These are phyloP conservation scores for Hymenopus coronatus DNA, from an alignment of 2,888 invertebrate genomes.

Conservation along the genomic window DNA sequence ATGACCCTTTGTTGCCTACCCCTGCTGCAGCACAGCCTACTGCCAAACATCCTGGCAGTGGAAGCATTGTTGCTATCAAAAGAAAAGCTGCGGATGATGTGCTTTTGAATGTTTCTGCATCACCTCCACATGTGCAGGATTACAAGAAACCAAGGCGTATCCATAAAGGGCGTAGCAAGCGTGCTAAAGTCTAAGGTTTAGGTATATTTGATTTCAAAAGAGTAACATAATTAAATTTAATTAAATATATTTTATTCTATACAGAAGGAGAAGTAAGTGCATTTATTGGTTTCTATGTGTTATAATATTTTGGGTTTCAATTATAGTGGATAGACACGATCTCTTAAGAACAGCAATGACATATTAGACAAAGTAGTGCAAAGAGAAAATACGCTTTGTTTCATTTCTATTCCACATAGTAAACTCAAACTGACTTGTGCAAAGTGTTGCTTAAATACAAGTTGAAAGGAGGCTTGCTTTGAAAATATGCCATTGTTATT, in stretches of 20 bases:
- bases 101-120: background rate
- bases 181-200: slow-evolving; percentile 14
- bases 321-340: background rate
- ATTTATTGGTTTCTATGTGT: background rate
- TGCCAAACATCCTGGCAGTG: background rate
- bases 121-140: background rate
- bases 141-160: slow-evolving; percentile 13
- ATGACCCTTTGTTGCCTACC: background rate
- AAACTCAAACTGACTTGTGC: background rate
- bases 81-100: background rate
- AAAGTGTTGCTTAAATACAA: background rate
- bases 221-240: background rate
- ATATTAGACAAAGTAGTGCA: background rate
- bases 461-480: background rate
- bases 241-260: background rate
- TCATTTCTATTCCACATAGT: background rate
- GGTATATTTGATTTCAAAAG: background rate
- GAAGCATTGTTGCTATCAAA: background rate
- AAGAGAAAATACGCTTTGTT: background rate
- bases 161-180: slow-evolving; percentile 21
- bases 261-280: background rate
- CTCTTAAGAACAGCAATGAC: background rate
- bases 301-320: background rate
- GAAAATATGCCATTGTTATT: background rate
- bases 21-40: background rate